Evolutionary conservation across 1,140 invertebrate genomes (phyloP), one percentile per base, ranked within the genome.

Genomic region (Mactra quadrangularis): DNA sequence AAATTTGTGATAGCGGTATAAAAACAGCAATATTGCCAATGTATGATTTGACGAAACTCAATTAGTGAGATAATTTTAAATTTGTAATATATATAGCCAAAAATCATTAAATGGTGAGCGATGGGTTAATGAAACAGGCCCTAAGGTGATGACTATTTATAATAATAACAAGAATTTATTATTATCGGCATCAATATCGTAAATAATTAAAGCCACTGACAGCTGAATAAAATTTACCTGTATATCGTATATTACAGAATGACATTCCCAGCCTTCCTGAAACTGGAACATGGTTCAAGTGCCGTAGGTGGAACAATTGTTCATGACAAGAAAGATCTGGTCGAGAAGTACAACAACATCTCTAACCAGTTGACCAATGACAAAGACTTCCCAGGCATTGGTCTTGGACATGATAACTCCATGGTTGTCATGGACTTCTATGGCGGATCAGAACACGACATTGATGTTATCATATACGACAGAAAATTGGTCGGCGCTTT

Each of bases 211-310:
- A n/a, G n/a, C n/a, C n/a, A n/a, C n/a, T n/a, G 4, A 6, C 13
- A 41, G n/a, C 47, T 47, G 15, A 19, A 22, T 25, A 6, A n/a
- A 17, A 52, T 6, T 53, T 13, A 52, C 27, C n/a, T 53, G 27
- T 53, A 19, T 11, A 3, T 3, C 55, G 13, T 53, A 17, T 72
- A 17, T 53, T 53, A 35, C 53, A 84, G 66, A 4, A 50, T 82
- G 1, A 22, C 62, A 1, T 70, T 85, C 13, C 88, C 88, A 1
- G 74, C 82, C 2, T 57, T 88, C 0, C 41, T 89, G 38, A 89
- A 89, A 47, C 84, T 86, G n/a, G 87, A 88, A 35, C 86, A 87
- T 31, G 89, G 87, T 0, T 88, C 86, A 13, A 83, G 87, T 31
- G 87, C 87, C 9, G 86, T 88, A 38, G 89, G 86, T 11, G 86